Evolutionary conservation across 1,140 invertebrate species (phyloP).

Genomic region (Drosophila bifasciata): DNA sequence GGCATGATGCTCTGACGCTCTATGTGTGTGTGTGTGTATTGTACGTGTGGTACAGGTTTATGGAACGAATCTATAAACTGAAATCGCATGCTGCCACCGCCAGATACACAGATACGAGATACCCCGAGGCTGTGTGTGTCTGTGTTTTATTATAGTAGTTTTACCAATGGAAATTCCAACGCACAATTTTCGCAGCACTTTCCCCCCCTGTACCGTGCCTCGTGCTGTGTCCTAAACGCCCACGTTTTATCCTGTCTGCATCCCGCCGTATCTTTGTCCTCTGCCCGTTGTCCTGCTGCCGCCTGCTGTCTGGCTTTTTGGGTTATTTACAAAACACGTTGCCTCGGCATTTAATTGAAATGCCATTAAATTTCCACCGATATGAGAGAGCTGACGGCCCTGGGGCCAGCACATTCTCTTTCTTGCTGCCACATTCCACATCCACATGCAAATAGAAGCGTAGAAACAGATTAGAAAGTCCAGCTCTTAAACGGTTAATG

Average conservation of each 20-base stretch:
- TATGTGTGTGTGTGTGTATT: slow-evolving; percentile 23
- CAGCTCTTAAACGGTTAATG: slow-evolving; percentile 37
- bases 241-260: slow-evolving; percentile 40
- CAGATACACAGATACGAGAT: slow-evolving; percentile 13
- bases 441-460: slow-evolving; percentile 34
- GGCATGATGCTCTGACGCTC: slow-evolving; percentile 33
- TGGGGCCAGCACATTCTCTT: slow-evolving; percentile 10
- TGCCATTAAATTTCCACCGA: slow-evolving; percentile 65
- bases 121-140: not conserved
- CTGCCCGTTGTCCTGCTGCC: not conserved
- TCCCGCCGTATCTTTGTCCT: not conserved
- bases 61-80: slow-evolving; percentile 79
- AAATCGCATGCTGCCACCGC: slow-evolving; percentile 62
- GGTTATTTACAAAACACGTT: slow-evolving; percentile 67
- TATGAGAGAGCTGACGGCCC: slow-evolving; percentile 36
- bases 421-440: not conserved
- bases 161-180: slow-evolving; percentile 66
- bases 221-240: slow-evolving; percentile 56
- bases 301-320: not conserved
- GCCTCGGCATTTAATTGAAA: slow-evolving; percentile 69
- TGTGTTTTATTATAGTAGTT: slow-evolving; percentile 34
- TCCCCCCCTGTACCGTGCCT: slow-evolving; percentile 33
- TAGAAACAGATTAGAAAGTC: slow-evolving; percentile 71
- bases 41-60: slow-evolving; percentile 63
- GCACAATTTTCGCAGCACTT: slow-evolving; percentile 61